These are phyloP conservation scores for Cantharis rustica DNA, from an alignment of 2,888 invertebrate species.

Conservation along the genomic window DNA sequence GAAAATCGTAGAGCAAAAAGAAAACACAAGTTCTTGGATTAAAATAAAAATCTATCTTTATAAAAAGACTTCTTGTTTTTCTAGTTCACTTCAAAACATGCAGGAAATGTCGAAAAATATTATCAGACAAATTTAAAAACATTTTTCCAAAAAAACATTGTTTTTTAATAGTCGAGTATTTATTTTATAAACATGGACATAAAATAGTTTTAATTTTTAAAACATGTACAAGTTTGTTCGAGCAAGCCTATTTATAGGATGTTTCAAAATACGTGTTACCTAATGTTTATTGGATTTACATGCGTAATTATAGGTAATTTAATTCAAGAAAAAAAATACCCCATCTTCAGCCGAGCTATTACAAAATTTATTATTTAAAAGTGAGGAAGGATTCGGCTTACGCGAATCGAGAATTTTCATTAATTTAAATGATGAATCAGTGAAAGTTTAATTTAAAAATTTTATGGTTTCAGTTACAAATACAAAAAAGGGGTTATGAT, in stretches of 20 bases:
- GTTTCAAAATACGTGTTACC: background rate
- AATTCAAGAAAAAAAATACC: background rate
- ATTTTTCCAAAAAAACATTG: background rate
- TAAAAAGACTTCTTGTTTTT: background rate
- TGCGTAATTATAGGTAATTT: background rate
- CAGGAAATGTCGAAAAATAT: background rate
- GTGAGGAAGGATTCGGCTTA: background rate
- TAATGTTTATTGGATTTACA: background rate
- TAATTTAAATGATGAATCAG: background rate
- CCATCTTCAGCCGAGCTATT: too few species aligned
- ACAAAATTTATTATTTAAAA: too few species aligned
- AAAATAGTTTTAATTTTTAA: slow-evolving; percentile 1
- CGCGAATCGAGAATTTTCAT: background rate
- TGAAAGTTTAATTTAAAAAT: background rate
- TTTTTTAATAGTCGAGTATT: background rate
- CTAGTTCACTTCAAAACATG: background rate
- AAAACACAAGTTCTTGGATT: background rate
- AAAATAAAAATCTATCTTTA: background rate
- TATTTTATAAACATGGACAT: background rate
- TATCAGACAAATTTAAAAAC: background rate
- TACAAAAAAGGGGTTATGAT: background rate
- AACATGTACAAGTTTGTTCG: background rate
- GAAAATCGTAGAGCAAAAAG: background rate
- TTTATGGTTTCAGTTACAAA: background rate
- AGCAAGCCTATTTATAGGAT: background rate